These are phyloP conservation scores for Mythimna albipuncta DNA, from an alignment of 2,888 invertebrate genomes.

Conservation along the genomic window DNA sequence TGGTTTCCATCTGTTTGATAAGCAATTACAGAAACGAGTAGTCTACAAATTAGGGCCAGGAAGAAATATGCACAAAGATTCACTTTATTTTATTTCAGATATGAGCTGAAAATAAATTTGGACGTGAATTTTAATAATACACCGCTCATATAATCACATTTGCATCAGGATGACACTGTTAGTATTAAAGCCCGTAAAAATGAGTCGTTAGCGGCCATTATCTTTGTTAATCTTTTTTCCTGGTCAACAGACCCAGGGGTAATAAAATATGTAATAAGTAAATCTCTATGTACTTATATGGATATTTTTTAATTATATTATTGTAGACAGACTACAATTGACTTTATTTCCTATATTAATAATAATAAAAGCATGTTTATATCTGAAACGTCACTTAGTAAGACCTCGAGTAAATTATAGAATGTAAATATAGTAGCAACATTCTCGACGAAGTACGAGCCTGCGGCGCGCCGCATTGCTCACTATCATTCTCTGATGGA, in stretches of 20 bases:
- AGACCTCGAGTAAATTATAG: slow-evolving; percentile 37
- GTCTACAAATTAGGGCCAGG: neutral
- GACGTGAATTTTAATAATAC: no score
- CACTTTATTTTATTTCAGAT: neutral
- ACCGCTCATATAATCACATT: no score
- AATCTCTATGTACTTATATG: slow-evolving; percentile 38
- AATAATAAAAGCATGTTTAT: slow-evolving; percentile 19
- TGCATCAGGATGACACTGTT: slow-evolving; percentile 22
- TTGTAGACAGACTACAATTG: slow-evolving; percentile 18
- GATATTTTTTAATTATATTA: slow-evolving; percentile 39
- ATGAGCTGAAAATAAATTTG: slow-evolving; percentile 12
- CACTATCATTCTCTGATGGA: slow-evolving; percentile 73
- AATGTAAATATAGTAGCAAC: slow-evolving; percentile 39
- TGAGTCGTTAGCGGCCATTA: slow-evolving; percentile 34
- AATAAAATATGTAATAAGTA: slow-evolving; percentile 27
- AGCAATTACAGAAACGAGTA: neutral
- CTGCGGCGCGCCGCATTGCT: slow-evolving; percentile 13
- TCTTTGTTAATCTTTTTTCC: slow-evolving; percentile 39
- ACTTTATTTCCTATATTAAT: slow-evolving; percentile 28
- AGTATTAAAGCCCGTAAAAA: slow-evolving; percentile 42
- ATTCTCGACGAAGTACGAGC: slow-evolving; percentile 17
- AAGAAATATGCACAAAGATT: neutral
- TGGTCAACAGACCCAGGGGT: slow-evolving; percentile 20
- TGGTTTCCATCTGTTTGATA: slow-evolving; percentile 6
- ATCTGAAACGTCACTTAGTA: slow-evolving; percentile 22